A percentile compares a stretch with the other conserved stretches of the same genome.
Evolutionary conservation across 2,113 vertebrate genomes (phyloP).

Genomic region (Poeciliopsis occidentalis): DNA sequence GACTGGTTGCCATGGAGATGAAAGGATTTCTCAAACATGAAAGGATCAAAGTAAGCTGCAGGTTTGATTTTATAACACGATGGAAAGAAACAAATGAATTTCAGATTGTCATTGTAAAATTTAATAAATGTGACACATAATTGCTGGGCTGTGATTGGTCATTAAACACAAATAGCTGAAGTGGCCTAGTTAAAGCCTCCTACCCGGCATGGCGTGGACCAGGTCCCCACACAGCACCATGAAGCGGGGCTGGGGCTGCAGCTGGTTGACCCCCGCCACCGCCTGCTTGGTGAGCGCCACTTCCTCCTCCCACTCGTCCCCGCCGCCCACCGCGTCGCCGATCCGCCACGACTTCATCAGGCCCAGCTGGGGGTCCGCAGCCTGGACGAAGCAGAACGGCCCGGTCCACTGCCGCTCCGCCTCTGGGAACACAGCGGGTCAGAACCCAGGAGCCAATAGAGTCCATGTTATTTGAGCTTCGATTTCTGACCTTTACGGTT

Average conservation of each 20-base stretch:
- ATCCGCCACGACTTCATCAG: constrained; percentile 93
- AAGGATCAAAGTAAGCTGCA: too few species aligned
- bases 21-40: too few species aligned
- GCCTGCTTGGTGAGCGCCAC: constrained; percentile 86
- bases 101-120: too few species aligned
- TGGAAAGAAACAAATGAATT: too few species aligned
- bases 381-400: constrained; percentile 94
- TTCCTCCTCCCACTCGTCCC: constrained; percentile 92
- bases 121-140: too few species aligned
- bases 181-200: neutral
- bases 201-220: constrained; percentile 95
- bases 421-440: constrained; percentile 68
- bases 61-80: too few species aligned
- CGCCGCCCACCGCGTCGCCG: constrained; percentile 82
- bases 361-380: constrained; percentile 94
- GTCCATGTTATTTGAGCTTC: too few species aligned
- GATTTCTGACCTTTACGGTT: too few species aligned
- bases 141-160: too few species aligned
- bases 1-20: too few species aligned
- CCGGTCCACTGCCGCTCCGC: constrained; percentile 86
- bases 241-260: constrained; percentile 88
- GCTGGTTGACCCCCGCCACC: constrained; percentile 85
- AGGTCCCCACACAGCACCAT: constrained; percentile 93
- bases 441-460: too few species aligned
- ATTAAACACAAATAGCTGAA: too few species aligned